Evolutionary conservation across 2,888 invertebrate species (phyloP).

Genomic region (Ferrisia virgata): DNA sequence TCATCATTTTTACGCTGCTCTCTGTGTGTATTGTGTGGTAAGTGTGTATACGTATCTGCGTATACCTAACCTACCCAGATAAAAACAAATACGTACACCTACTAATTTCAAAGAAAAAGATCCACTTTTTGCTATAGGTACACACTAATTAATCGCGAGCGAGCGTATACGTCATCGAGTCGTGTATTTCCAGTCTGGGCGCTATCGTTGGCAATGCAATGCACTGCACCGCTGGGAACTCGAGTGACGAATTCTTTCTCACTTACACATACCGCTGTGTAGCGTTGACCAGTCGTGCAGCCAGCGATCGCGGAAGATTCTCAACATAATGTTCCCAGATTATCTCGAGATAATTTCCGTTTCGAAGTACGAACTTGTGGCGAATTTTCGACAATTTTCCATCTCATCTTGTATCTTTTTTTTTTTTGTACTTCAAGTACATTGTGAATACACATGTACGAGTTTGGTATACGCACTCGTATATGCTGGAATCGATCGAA

Average conservation of each 20-base stretch:
- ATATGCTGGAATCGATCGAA: not conserved
- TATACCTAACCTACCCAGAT: too few relatives aligned
- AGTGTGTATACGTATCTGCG: not conserved
- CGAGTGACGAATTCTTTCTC: constrained; percentile 35
- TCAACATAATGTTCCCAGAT: constrained; percentile 34
- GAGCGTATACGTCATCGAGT: not conserved
- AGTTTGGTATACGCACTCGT: not conserved
- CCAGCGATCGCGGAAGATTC: constrained; percentile 4
- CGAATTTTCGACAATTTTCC: constrained; percentile 10
- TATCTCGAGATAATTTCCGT: constrained; percentile 32
- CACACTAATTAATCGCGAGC: constrained; percentile 31
- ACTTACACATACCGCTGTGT: constrained; percentile 1
- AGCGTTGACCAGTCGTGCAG: not conserved
- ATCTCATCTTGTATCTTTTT: too few relatives aligned
- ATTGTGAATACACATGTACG: not conserved
- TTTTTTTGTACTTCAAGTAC: not conserved
- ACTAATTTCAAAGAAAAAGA: not conserved
- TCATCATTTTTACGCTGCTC: not conserved
- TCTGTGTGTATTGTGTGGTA: too few relatives aligned
- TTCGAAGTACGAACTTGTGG: not conserved
- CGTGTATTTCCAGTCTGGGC: constrained; percentile 18
- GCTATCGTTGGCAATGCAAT: not conserved
- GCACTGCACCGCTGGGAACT: constrained; percentile 10
- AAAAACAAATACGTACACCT: too few relatives aligned
- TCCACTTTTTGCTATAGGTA: not conserved